These are phyloP conservation scores for Pristionchus entomophagus DNA, from an alignment of 2,888 invertebrate species.

Conservation along the genomic window DNA sequence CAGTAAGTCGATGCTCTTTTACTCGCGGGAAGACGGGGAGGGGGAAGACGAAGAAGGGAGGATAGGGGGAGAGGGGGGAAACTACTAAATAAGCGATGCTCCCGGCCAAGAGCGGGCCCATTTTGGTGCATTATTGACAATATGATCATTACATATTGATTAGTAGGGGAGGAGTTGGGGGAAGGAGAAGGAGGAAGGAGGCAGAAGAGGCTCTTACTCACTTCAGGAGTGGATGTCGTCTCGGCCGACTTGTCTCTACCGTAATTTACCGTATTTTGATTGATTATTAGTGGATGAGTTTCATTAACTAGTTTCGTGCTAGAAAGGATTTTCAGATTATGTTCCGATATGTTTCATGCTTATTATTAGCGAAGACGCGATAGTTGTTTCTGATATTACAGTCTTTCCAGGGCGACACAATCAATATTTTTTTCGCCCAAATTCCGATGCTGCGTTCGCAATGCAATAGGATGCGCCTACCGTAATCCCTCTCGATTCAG, in stretches of 20 bases:
- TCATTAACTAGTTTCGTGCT: too few species aligned
- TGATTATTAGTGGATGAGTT: too few species aligned
- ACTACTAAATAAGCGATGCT: constrained; percentile 44
- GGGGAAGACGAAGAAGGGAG: not conserved
- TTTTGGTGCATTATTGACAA: constrained; percentile 47
- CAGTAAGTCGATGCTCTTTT: too few species aligned
- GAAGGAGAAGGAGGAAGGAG: constrained; percentile 18
- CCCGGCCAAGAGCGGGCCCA: not conserved
- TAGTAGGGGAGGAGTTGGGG: constrained; percentile 14
- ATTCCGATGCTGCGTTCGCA: too few species aligned
- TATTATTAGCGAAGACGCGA: not conserved
- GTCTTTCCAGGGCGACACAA: not conserved
- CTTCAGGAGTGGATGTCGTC: not conserved
- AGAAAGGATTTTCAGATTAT: not conserved
- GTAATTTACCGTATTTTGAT: not conserved
- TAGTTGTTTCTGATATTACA: not conserved
- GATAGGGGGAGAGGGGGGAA: not conserved
- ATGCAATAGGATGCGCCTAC: constrained; percentile 16
- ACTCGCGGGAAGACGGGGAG: not conserved
- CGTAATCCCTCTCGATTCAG: too few species aligned
- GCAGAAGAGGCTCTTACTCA: not conserved
- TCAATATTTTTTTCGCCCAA: too few species aligned
- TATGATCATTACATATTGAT: constrained; percentile 47
- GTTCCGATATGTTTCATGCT: not conserved
- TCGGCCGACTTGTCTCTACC: not conserved